Percentiles rank a stretch among this genome's conserved stretches.
These are phyloP conservation scores for Notarius lentiginosus DNA, from an alignment of 2,113 vertebrate genomes.

Conservation along the genomic window DNA sequence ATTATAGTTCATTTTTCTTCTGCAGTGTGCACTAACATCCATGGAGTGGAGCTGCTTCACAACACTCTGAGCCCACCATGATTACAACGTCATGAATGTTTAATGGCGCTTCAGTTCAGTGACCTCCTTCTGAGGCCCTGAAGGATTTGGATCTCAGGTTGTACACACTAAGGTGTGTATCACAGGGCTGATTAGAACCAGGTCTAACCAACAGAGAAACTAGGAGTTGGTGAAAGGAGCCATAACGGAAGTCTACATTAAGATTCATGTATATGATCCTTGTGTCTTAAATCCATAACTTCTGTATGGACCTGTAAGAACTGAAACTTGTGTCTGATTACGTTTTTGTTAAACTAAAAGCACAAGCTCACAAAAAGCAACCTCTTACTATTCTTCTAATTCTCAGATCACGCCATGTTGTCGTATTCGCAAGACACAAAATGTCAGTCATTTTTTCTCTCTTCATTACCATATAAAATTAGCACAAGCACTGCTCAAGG, in stretches of 20 bases:
- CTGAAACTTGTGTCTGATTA: neutral
- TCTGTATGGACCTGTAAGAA: neutral
- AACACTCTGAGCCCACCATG: constrained; percentile 18
- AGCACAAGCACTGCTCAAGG: constrained; percentile 33
- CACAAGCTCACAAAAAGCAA: neutral
- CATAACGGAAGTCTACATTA: neutral
- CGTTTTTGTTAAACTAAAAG: neutral
- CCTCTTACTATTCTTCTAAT: neutral
- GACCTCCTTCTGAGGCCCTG: constrained; percentile 68
- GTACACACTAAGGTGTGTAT: constrained; percentile 35
- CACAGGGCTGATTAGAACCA: neutral
- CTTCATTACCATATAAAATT: constrained; percentile 34
- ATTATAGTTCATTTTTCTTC: neutral
- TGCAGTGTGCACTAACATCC: constrained; percentile 63
- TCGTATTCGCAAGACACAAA: constrained; percentile 5
- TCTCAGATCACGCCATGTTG: constrained; percentile 7
- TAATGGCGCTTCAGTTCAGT: constrained; percentile 65
- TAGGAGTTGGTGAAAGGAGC: neutral
- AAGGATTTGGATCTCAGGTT: constrained; percentile 56
- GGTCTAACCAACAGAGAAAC: neutral
- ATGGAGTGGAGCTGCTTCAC: constrained; percentile 65
- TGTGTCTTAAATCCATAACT: neutral
- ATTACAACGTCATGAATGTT: constrained; percentile 64
- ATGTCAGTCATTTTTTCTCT: neutral
- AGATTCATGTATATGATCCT: neutral